Evolutionary conservation across 2,888 invertebrate genomes (phyloP), one percentile per base, ranked within the genome.

Genomic region (Pseudoips prasinana): DNA sequence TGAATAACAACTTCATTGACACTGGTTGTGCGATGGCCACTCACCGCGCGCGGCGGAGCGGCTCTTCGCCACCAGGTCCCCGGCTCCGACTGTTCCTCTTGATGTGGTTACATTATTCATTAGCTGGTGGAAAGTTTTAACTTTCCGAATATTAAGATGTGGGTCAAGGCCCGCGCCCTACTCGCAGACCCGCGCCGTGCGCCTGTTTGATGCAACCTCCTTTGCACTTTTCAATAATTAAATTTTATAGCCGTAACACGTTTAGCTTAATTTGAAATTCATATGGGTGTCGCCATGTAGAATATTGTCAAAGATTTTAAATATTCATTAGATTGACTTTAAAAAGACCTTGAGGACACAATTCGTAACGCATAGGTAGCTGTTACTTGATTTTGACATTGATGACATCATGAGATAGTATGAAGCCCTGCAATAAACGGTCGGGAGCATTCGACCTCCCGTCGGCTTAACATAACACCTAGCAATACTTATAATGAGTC

Each of bases 111-210:
- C n/a, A n/a, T n/a, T n/a, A n/a, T n/a, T n/a, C n/a, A n/a, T n/a
- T n/a, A n/a, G n/a, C n/a, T n/a, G n/a, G n/a, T n/a, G n/a, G n/a
- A 77, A 76, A 77, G 73, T 77, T 76, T 74, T 37, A 60, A 41
- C 60, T 72, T 64, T 65, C 52, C 56, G 73, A 72, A 73, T 75
- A 71, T 67, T 58, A 72, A 75, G 58, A 78, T 71, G 72, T 71
- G 54, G 70, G 74, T 72, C 74, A 75, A 68, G 77, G 70, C 69
- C 52, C 42, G 49, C 44, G 42, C 46, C 14, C 44, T 47, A 39
- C 31, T 39, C 41, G 38, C 37, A 27, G 32, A 46, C 37, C 52
- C 39, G 29, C 40, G 20, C 6, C 23, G 28, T n/a, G n/a, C n/a
- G 39, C 39, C 42, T 41, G 46, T 46, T n/a, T 65, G 58, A 65